phyloP scores from a whole-genome alignment of 2,113 vertebrate species.

The Passer domesticus region DNA sequence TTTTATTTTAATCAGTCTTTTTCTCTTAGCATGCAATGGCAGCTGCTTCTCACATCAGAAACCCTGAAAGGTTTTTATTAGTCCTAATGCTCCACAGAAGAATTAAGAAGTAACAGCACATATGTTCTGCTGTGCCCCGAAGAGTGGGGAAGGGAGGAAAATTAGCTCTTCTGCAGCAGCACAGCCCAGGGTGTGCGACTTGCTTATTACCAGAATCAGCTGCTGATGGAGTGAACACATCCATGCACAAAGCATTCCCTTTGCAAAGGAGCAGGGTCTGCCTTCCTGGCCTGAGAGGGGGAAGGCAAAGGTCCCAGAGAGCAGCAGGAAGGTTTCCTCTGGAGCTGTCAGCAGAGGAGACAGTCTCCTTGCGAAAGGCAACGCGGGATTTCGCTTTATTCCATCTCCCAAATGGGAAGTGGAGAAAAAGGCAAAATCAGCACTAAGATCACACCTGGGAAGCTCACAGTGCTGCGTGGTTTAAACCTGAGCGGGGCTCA shows the following conservation, averaged over 20 bases:
- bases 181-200: not conserved
- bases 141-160: not conserved
- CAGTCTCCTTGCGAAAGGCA: conserved; percentile 8
- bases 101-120: conserved; percentile 32
- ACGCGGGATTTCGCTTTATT: not conserved
- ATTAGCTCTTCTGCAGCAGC: not conserved
- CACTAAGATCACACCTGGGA: not conserved
- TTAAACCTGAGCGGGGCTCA: not conserved
- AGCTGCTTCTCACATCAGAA: conserved; percentile 38
- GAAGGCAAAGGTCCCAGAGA: conserved; percentile 36
- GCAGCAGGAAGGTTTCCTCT: not conserved
- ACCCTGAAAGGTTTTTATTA: conserved; percentile 53
- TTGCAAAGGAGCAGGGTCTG: not conserved
- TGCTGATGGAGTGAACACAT: not conserved
- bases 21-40: not conserved
- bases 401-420: conserved; percentile 12
- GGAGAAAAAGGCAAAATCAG: not conserved
- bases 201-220: not conserved
- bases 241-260: not conserved
- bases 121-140: not conserved
- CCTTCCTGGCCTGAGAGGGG: not conserved
- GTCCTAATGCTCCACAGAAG: conserved; percentile 27
- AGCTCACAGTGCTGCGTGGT: not conserved
- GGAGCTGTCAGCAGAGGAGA: conserved; percentile 14
- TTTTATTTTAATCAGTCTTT: conserved; percentile 1